These are phyloP conservation scores for Anneissia japonica DNA, from an alignment of 35 echinoderm and acorn worm genomes.

Conservation along the genomic window DNA sequence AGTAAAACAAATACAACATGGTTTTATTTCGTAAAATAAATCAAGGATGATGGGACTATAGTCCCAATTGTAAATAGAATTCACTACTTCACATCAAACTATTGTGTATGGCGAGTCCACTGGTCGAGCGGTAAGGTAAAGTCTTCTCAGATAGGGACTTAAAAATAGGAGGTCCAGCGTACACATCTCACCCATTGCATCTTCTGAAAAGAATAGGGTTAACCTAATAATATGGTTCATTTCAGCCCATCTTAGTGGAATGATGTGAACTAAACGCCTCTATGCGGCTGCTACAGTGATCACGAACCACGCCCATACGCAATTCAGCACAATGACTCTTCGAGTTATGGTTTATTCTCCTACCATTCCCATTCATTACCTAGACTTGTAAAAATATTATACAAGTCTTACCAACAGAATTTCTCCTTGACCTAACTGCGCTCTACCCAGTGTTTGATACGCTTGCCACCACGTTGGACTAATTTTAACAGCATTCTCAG, in stretches of 20 bases:
- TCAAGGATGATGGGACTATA: too few relatives aligned
- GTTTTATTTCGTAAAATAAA: too few relatives aligned
- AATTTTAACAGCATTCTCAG: constrained; percentile 42
- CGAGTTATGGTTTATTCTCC: background rate
- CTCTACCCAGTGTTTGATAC: constrained; percentile 67
- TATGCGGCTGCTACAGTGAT: too few relatives aligned
- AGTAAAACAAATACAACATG: too few relatives aligned
- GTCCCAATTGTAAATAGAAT: too few relatives aligned
- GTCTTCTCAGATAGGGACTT: too few relatives aligned
- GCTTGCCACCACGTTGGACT: constrained; percentile 41
- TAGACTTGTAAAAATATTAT: background rate
- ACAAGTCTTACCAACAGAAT: constrained; percentile 46
- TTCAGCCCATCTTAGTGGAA: background rate
- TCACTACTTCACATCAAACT: too few relatives aligned
- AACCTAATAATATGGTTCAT: background rate
- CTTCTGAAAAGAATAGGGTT: too few relatives aligned
- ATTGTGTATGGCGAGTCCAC: too few relatives aligned
- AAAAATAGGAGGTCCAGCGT: too few relatives aligned
- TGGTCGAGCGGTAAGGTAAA: too few relatives aligned
- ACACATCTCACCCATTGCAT: too few relatives aligned
- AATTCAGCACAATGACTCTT: background rate
- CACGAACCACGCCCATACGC: background rate
- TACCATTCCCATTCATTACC: background rate
- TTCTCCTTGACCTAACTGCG: constrained; percentile 75
- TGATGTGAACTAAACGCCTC: background rate